These are phyloP conservation scores for Tichodroma muraria DNA, from an alignment of 2,113 vertebrate genomes.

Conservation along the genomic window DNA sequence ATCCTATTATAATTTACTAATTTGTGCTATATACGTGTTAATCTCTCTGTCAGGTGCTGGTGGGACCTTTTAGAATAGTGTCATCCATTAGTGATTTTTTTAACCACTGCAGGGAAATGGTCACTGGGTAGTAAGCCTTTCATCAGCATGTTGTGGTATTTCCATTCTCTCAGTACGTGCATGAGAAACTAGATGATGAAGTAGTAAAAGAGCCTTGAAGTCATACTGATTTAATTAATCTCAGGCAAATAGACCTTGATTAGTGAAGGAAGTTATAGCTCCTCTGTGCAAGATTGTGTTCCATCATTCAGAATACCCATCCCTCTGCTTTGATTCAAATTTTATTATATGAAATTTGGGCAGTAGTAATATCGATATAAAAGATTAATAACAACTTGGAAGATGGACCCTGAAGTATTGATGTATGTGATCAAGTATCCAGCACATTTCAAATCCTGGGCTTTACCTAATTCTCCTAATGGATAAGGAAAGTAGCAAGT, in stretches of 20 bases:
- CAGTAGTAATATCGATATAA: background rate
- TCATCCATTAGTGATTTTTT: background rate
- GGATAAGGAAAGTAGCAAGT: background rate
- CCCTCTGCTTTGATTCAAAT: slow-evolving; percentile 2
- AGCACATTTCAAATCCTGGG: background rate
- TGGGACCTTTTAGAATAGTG: background rate
- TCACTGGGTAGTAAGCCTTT: background rate
- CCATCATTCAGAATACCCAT: background rate
- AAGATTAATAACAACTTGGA: background rate
- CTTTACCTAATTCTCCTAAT: background rate
- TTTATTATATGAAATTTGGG: background rate
- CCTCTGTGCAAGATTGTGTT: background rate
- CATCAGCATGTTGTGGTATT: background rate
- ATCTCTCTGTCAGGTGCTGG: background rate
- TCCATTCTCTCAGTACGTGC: background rate
- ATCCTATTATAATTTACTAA: background rate
- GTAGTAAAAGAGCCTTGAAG: background rate
- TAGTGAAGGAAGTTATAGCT: background rate
- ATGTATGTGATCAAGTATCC: background rate
- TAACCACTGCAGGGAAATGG: background rate
- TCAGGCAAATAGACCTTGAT: background rate
- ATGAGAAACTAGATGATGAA: background rate
- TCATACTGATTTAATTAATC: background rate
- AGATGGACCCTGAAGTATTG: background rate
- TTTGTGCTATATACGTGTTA: background rate